Evolutionary conservation across 2,797 vertebrate species (phyloP), one percentile per base, ranked within the genome.

Genomic region (Ctenopoma multispine): DNA sequence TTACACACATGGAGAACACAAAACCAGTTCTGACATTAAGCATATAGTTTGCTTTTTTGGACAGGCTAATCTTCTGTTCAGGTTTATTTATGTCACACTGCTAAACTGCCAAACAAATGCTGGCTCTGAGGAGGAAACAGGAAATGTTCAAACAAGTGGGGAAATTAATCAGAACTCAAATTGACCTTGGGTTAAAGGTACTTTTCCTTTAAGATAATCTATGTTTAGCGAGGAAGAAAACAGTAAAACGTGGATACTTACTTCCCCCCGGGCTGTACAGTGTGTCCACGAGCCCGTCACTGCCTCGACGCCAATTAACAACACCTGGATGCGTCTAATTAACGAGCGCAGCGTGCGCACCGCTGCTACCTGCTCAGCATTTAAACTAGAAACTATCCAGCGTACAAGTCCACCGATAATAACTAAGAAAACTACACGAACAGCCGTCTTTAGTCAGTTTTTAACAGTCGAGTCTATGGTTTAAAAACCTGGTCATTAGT

Each of bases 241-340:
- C 18, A 24, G 48, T 13, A 14, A 55, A 57, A 5, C 0, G 18
- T 11, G 29, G 1, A 44, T 12, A 70, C 80, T 74, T 74, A 81
- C 83, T 46, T 11, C 20, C 4, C 4, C 2, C 18, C 8, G 38
- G 40, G 57, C 4, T n/a, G 55, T 23, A 0, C 38, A 21, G 20
- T 2, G 21, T 17, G 7, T 43, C 27, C 27, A 29, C 36, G 53
- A 23, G 7, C 15, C 9, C 13, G 0, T 29, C 50, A n/a, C 69
- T 4, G 34, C 29, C 17, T 44, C 18, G 0, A 5, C 24, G 1
- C 51, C 60, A 29, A 87, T 84, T 27, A 75, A 43, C 29, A 36
- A 62, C 85, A 82, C 65, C 85, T 80, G 82, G 8, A 17, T 17
- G 0, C 12, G 4, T 49, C 58, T 63, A 6, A 63, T 75, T 67